These are phyloP conservation scores for Empidonax alnorum DNA, from an alignment of 2,113 vertebrate species.

Conservation along the genomic window DNA sequence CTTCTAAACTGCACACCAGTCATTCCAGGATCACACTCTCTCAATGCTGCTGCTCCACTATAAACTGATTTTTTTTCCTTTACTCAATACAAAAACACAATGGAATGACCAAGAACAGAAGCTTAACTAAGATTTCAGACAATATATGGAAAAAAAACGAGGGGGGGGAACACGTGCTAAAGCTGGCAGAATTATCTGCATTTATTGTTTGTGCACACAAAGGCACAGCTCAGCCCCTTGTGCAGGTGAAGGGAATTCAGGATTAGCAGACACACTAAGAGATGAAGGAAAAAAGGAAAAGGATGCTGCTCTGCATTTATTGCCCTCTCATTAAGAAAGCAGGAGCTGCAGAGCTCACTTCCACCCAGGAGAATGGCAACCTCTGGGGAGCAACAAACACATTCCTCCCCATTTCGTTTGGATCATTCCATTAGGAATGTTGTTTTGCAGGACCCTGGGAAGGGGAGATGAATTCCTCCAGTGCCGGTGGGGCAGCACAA, in stretches of 20 bases:
- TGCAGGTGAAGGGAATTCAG: neutral
- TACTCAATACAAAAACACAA: neutral
- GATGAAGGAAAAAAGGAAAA: neutral
- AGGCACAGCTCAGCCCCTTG: neutral
- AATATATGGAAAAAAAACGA: neutral
- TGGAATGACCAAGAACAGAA: neutral
- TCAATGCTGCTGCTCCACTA: neutral
- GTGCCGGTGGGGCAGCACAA: neutral
- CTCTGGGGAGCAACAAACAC: neutral
- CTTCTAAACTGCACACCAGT: constrained; percentile 42
- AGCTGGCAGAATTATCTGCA: neutral
- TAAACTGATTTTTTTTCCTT: neutral
- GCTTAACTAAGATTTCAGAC: neutral
- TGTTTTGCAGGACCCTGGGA: constrained; percentile 34
- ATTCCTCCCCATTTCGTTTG: neutral
- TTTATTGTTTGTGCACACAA: neutral
- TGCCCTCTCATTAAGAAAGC: neutral
- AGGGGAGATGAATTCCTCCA: constrained; percentile 38
- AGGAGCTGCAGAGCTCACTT: neutral
- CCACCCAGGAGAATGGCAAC: neutral
- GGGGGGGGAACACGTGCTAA: fast-evolving
- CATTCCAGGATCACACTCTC: neutral
- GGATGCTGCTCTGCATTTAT: neutral
- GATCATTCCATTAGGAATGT: neutral
- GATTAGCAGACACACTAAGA: neutral